Conservation (phyloP, 2,797 vertebrate genomes). For the Peromyscus aztecus region DNA sequence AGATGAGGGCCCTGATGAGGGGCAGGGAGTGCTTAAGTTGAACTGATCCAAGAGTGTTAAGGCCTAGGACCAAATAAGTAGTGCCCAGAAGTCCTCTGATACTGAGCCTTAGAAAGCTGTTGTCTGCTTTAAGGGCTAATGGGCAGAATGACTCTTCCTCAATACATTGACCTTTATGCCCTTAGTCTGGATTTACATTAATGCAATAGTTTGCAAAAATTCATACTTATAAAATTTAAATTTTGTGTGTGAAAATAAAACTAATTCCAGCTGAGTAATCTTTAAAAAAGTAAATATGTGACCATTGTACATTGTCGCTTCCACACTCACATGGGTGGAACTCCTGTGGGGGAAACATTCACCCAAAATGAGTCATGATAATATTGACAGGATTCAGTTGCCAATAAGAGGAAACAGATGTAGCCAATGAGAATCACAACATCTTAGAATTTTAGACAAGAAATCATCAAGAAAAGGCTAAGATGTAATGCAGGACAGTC, state of each 20-base stretch:
- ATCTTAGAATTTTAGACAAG: not conserved
- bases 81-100: not conserved
- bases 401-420: not conserved
- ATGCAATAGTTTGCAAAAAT: not conserved
- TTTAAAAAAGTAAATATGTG: not conserved
- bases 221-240: not conserved
- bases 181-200: slow-evolving; percentile 4
- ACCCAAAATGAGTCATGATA: not conserved
- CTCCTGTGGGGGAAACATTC: not conserved
- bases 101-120: not conserved
- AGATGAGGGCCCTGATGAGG: not conserved
- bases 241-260: not conserved
- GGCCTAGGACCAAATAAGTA: not conserved
- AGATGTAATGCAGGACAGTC: not conserved
- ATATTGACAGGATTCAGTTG: not conserved
- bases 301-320: not conserved
- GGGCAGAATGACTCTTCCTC: not conserved
- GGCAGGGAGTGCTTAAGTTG: not conserved
- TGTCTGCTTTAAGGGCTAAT: not conserved
- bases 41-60: not conserved
- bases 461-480: not conserved
- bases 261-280: not conserved
- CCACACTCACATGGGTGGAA: not conserved
- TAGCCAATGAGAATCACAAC: not conserved
- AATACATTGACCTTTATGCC: not conserved